These are phyloP conservation scores for Oscarella lobularis DNA, from an alignment of 37 sponge, comb jelly and placozoan genomes.

Conservation along the genomic window DNA sequence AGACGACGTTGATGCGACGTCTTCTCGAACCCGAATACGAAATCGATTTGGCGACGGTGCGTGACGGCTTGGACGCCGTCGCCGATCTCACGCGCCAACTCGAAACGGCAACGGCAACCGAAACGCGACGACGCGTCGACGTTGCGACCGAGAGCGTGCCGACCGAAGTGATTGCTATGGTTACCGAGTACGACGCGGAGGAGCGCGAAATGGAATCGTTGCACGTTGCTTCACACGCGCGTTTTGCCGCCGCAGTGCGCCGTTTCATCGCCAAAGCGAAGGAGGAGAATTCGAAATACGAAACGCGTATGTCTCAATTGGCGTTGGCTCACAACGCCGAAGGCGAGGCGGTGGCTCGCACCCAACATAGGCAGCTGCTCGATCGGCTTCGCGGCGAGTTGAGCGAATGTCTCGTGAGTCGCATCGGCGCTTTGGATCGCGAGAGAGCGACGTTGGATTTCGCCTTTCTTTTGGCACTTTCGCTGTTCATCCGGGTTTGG, in stretches of 20 bases:
- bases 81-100: neutral
- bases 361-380: neutral
- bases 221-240: neutral
- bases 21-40: neutral
- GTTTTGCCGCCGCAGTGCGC: neutral
- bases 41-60: neutral
- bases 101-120: neutral
- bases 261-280: neutral
- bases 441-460: neutral
- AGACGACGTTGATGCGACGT: neutral
- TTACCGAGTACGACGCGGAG: neutral
- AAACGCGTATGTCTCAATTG: neutral
- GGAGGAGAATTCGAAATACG: neutral
- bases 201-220: neutral
- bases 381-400: neutral
- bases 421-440: neutral
- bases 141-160: constrained; percentile 5
- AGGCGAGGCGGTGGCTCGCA: neutral
- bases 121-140: constrained; percentile 4
- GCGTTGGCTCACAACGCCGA: neutral
- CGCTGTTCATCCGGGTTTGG: too few relatives aligned
- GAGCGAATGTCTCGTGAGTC: neutral
- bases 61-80: neutral
- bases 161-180: constrained; percentile 2
- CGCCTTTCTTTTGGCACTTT: too few relatives aligned